Evolutionary conservation across 2,797 vertebrate species (phyloP), one percentile per base, ranked within the genome.

Genomic region (Aldrovandia affinis): DNA sequence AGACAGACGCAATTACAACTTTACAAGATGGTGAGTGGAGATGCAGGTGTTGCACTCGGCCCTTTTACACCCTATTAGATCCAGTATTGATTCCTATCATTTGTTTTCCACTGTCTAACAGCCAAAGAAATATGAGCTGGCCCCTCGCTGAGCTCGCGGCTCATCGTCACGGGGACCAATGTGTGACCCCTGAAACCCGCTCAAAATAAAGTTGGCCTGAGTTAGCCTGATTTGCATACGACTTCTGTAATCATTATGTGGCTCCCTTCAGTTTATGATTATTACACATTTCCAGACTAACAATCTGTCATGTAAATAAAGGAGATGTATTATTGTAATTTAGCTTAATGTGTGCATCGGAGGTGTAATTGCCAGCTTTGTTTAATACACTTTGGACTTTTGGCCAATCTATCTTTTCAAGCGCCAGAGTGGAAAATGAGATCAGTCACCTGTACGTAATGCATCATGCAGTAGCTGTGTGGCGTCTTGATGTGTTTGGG

Each of bases 21-120:
- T 92, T 97, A 89, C 96, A 96, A 90, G 96, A 97, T 3, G 95
- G 96, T 97, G 91, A 96, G 96, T 87, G 85, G 82, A 68, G 82
- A 83, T 86, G 85, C 84, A 78, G 81, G 50, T 83, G 84, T 86
- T 81, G 80, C 61, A 83, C 52, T 10, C 75, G 61, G 82, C 83
- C 80, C 85, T 83, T n/a, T 84, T 79, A 86, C 78, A 84, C 81
- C 79, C 85, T 86, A 65, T 75, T 78, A 85, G 86, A 88, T 85
- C 78, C 28, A 61, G 77, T 88, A 87, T 90, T 86, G 86, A 88
- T 90, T 87, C 85, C 78, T 83, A 78, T 86, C 86, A n/a, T 78
- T 83, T 47, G n/a, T 15, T 54, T 65, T 39, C 75, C 42, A 2
- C 83, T 18, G 47, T 80, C 42, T 68, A 80, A 78, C 30, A 15